Percentiles rank a stretch among this genome's conserved stretches.
phyloP scores from a whole-genome alignment of 2,888 invertebrate species.

The Magallana nippona region DNA sequence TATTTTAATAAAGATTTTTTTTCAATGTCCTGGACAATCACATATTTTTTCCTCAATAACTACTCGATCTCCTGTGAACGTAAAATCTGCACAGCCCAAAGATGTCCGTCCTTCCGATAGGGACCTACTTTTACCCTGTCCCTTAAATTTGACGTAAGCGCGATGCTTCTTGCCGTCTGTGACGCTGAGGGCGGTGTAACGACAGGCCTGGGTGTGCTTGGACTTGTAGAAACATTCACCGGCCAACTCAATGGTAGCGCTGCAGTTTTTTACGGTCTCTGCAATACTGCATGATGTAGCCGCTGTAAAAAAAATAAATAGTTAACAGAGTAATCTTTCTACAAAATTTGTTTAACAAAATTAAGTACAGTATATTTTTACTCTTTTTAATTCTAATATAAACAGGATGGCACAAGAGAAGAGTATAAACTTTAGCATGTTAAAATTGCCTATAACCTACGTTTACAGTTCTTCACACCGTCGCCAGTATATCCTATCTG shows the following conservation, averaged over 20 bases:
- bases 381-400: too few species aligned
- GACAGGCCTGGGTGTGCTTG: conserved; percentile 8
- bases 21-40: conserved; percentile 34
- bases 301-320: not conserved
- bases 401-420: too few species aligned
- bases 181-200: conserved; percentile 4
- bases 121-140: not conserved
- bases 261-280: conserved; percentile 20
- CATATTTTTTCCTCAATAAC: conserved; percentile 31
- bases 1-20: too few species aligned
- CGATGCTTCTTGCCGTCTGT: not conserved
- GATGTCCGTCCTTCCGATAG: not conserved
- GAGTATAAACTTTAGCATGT: too few species aligned
- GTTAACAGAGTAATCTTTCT: not conserved
- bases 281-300: not conserved
- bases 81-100: conserved; percentile 26
- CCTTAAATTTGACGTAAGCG: conserved; percentile 26
- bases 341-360: too few species aligned
- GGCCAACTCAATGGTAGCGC: conserved; percentile 1
- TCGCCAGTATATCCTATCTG: conserved; percentile 25
- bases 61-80: not conserved
- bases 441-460: conserved; percentile 3
- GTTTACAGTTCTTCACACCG: conserved; percentile 25
- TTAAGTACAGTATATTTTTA: too few species aligned
- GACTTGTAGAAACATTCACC: conserved; percentile 39